Evolutionary conservation across 2,113 vertebrate species (phyloP).

Genomic region (Tichodroma muraria): DNA sequence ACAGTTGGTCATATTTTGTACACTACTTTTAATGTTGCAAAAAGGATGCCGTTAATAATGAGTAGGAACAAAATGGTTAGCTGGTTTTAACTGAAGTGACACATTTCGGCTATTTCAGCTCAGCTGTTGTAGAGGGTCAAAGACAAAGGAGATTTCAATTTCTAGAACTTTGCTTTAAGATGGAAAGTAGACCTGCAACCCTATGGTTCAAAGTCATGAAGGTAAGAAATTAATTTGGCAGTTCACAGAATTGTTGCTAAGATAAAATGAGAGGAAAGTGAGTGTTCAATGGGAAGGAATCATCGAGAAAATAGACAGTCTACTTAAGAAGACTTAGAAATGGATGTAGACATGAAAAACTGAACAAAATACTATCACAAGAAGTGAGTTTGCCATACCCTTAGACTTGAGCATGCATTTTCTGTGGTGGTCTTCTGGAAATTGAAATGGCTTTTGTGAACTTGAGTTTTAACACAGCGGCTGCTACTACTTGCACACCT

Average conservation of each 20-base stretch:
- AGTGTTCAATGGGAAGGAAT: not conserved
- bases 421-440: not conserved
- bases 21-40: not conserved
- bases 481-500: not conserved
- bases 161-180: not conserved
- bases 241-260: not conserved
- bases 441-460: not conserved
- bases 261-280: not conserved
- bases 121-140: not conserved
- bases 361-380: not conserved
- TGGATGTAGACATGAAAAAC: not conserved
- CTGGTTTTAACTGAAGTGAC: not conserved
- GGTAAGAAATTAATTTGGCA: not conserved
- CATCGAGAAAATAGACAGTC: not conserved
- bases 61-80: not conserved
- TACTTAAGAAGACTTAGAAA: not conserved
- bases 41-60: not conserved
- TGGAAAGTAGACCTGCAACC: not conserved
- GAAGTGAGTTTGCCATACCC: not conserved
- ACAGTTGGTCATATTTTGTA: not conserved
- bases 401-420: not conserved
- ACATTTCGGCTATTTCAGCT: accelerated
- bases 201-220: not conserved
- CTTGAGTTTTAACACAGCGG: not conserved
- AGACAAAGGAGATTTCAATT: not conserved